A percentile compares a stretch with the other conserved stretches of the same genome.
Evolutionary conservation across 2,113 vertebrate species (phyloP).

Genomic region (Tricholaema leucomelas): DNA sequence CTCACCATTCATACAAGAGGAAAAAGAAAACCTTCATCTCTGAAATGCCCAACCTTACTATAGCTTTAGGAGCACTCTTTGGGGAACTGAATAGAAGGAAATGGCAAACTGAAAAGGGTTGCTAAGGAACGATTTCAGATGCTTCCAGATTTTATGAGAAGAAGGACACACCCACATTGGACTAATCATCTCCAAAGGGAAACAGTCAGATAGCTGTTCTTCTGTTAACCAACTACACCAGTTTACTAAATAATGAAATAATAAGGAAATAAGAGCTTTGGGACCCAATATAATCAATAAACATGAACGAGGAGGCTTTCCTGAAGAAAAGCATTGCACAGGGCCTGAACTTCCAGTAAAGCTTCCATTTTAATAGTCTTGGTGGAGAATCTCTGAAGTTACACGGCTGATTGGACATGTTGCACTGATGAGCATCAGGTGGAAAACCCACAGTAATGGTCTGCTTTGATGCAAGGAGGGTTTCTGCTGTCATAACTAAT

Average conservation of each 20-base stretch:
- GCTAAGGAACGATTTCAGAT: conserved; percentile 52
- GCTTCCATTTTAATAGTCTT: background rate
- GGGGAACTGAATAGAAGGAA: conserved; percentile 7
- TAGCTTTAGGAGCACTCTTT: background rate
- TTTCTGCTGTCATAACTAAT: background rate
- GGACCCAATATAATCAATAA: background rate
- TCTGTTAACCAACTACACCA: background rate
- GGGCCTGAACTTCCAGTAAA: background rate
- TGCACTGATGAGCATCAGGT: background rate
- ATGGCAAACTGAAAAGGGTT: conserved; percentile 8
- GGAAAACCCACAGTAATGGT: background rate
- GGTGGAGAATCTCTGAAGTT: background rate
- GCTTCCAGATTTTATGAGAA: background rate
- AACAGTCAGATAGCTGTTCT: background rate
- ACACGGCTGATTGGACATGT: background rate
- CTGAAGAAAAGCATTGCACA: background rate
- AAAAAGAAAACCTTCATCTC: background rate
- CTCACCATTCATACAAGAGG: background rate
- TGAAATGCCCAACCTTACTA: background rate
- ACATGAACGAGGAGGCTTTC: background rate
- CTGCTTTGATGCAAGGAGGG: background rate
- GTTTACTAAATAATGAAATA: background rate
- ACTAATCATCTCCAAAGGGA: background rate
- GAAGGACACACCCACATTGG: background rate
- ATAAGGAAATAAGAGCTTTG: background rate